Evolutionary conservation across 2,113 vertebrate genomes (phyloP).

Genomic region (Andinoacara biseriatus): DNA sequence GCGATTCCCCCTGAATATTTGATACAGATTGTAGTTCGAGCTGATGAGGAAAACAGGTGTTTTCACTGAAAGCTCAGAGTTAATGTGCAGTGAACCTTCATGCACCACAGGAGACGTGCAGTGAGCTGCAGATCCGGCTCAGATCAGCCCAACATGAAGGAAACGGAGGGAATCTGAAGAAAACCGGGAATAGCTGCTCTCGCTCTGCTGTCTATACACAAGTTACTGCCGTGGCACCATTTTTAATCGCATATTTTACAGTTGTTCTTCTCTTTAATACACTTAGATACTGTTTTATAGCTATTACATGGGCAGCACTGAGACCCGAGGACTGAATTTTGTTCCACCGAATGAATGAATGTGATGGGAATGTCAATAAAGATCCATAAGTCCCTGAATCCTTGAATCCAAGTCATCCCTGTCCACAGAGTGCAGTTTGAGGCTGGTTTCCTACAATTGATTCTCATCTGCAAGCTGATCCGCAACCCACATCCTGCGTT

Average conservation of each 20-base stretch:
- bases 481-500: background rate
- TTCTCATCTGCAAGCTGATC: background rate
- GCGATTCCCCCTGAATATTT: conserved; percentile 7
- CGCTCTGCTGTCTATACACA: too few species aligned
- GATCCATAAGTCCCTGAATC: too few species aligned
- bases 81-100: background rate
- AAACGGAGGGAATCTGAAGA: background rate
- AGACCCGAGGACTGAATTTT: too few species aligned
- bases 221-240: too few species aligned
- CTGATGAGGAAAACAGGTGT: conserved; percentile 47
- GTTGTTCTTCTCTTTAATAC: too few species aligned
- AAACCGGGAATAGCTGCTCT: background rate
- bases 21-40: background rate
- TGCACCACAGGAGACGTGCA: rapidly evolving
- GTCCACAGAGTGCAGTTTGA: background rate
- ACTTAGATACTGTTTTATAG: too few species aligned
- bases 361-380: too few species aligned
- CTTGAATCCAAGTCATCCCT: too few species aligned
- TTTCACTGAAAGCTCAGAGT: background rate
- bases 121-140: background rate
- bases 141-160: background rate
- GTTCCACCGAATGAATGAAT: too few species aligned
- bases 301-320: too few species aligned
- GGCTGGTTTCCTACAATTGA: background rate
- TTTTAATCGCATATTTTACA: too few species aligned